Base-by-base conservation (phyloP, 2,888 invertebrate genomes). In the Torymus aiolomorphi region DNA sequence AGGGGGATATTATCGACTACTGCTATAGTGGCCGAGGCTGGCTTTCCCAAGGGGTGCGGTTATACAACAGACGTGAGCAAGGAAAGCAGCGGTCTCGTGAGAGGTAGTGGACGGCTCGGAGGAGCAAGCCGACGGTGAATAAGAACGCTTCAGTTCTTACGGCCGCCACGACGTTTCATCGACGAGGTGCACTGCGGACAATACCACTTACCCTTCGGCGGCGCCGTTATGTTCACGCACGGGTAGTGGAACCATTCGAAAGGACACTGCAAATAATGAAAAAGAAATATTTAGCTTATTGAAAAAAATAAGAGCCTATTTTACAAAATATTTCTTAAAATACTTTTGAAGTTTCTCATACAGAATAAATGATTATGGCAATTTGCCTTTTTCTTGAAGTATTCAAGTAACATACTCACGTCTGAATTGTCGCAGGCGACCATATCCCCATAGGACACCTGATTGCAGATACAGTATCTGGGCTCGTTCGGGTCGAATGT, bases 201-300 rank as follows among this genome's bases (percentile, higher is more conserved):
- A 91, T 96, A 99, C 99, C 99, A 99, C 91, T 98, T 98, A 76
- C 98, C 98, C 90, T 98, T 97, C 0, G 99, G 99, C 62, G 98
- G 97, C 76, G 97, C 96, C 0, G 96, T 96, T 84, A 99, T 96
- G 69, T 97, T 97, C 71, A 99, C 99, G 90, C 99, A 99, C 8
- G 96, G 96, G 92, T 98, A 99, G 92, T 99, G 99, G 92, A 99
- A 99, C 99, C 99, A 99, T 91, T 99, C 98, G 88, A 97, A 97
- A 1, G 97, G 97, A 91, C 99, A 99, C 96, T 97, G 4, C 31
- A 31, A 31, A 31, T 31, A 31, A 31, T 31, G 92, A 80, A 93
- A 91, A 84, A 90, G 82, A 56, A 59, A 20, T n/a, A 57, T 42
- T 31, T 42, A 16, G 1, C 16, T 66, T 86, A 42, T 11, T 49